Percentiles rank a stretch among this genome's conserved stretches.
Evolutionary conservation across 2,888 invertebrate genomes (phyloP).

Genomic region (Escarpia spicata): DNA sequence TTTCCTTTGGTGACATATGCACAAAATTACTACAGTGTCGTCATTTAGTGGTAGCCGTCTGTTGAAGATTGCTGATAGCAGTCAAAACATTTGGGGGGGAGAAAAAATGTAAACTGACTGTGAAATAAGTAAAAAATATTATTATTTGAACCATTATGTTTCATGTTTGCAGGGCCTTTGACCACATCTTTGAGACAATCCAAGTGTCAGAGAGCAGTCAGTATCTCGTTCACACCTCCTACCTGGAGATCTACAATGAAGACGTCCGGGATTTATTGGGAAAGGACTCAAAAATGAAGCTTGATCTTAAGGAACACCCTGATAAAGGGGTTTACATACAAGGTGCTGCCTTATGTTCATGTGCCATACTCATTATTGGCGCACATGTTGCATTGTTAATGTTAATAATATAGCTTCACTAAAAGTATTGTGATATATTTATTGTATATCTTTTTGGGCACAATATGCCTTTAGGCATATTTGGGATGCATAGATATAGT

Average conservation of each 20-base stretch:
- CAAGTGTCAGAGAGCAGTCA: constrained; percentile 73
- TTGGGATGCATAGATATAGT: background rate
- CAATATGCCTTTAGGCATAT: background rate
- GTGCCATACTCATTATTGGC: too few relatives aligned
- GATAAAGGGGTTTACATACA: constrained; percentile 75
- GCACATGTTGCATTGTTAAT: background rate
- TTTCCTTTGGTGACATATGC: too few relatives aligned
- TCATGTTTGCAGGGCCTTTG: constrained; percentile 73
- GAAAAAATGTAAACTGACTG: too few relatives aligned
- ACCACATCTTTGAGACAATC: constrained; percentile 82
- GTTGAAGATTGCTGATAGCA: too few relatives aligned
- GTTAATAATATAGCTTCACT: background rate
- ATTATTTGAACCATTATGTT: too few relatives aligned
- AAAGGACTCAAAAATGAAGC: constrained; percentile 69
- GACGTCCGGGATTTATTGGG: constrained; percentile 79
- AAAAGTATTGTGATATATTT: background rate
- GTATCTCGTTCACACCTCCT: constrained; percentile 80
- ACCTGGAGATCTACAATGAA: constrained; percentile 87
- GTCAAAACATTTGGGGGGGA: too few relatives aligned
- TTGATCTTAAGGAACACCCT: constrained; percentile 77
- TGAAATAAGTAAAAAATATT: too few relatives aligned
- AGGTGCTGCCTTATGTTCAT: constrained; percentile 59
- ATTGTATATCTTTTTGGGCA: background rate
- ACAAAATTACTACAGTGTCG: too few relatives aligned
- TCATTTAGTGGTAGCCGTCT: too few relatives aligned